Percentiles rank a stretch among this genome's conserved stretches.
Evolutionary conservation across 2,888 invertebrate species (phyloP).

Genomic region (Gandaritis pyraliata): DNA sequence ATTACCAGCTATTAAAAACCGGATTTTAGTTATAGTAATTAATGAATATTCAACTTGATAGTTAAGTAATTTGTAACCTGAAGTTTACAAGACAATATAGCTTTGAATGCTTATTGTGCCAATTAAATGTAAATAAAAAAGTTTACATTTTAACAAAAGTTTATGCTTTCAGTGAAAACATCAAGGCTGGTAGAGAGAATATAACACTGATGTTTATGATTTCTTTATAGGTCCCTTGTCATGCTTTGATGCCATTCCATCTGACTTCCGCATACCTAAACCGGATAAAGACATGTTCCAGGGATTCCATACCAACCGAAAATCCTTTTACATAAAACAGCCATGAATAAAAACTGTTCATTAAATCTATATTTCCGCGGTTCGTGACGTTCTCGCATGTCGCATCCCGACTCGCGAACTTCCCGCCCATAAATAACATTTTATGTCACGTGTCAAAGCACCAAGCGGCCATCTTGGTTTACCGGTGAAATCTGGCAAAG

Average conservation of each 20-base stretch:
- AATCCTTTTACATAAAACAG: constrained; percentile 66
- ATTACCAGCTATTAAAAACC: constrained; percentile 56
- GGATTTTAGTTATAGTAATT: constrained; percentile 44
- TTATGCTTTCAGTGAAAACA: neutral
- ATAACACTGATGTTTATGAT: neutral
- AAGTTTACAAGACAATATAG: constrained; percentile 11
- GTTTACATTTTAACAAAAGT: neutral
- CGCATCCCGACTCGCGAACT: constrained; percentile 77
- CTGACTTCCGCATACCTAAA: constrained; percentile 11
- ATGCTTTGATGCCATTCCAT: constrained; percentile 12
- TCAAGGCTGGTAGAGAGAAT: neutral
- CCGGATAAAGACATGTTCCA: constrained; percentile 29
- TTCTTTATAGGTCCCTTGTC: constrained; percentile 11
- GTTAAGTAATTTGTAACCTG: constrained; percentile 26
- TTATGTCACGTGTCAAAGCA: constrained; percentile 78
- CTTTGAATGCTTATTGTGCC: constrained; percentile 1
- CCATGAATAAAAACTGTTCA: constrained; percentile 78
- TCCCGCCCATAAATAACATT: constrained; percentile 76
- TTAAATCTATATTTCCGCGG: constrained; percentile 70
- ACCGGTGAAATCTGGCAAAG: constrained; percentile 60
- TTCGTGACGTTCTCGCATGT: constrained; percentile 80
- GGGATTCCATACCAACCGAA: constrained; percentile 36
- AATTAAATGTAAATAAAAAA: neutral
- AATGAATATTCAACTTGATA: constrained; percentile 36
- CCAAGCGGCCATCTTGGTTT: constrained; percentile 72